Evolutionary conservation across 2,113 vertebrate genomes (phyloP).

Genomic region (Bettongia penicillata): DNA sequence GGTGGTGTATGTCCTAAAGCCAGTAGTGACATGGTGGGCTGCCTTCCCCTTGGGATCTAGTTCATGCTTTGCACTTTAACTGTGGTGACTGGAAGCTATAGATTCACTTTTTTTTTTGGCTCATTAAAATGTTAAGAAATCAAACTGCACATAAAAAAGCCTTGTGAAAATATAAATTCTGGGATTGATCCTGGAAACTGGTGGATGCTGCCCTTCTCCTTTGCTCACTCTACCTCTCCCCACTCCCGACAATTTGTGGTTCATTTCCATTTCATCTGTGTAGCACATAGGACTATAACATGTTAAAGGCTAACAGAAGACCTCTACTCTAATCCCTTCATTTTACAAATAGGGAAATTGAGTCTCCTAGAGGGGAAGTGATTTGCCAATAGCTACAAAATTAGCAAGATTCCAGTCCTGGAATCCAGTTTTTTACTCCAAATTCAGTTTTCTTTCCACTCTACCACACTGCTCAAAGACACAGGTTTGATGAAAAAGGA

Average conservation of each 20-base stretch:
- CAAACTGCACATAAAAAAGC: constrained; percentile 84
- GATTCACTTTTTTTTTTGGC: constrained; percentile 80
- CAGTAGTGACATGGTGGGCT: constrained; percentile 89
- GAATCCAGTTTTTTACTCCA: not conserved
- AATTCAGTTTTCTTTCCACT: not conserved
- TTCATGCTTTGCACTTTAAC: constrained; percentile 86
- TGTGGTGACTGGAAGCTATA: constrained; percentile 80
- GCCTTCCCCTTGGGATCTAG: constrained; percentile 79
- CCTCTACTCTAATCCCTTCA: not conserved
- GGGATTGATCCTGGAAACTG: constrained; percentile 82
- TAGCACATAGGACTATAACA: not conserved
- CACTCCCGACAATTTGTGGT: constrained; percentile 70
- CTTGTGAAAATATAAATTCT: constrained; percentile 83
- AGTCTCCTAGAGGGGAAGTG: not conserved
- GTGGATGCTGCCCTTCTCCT: constrained; percentile 10
- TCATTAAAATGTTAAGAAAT: constrained; percentile 88
- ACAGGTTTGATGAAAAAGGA: constrained; percentile 37
- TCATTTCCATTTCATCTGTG: constrained; percentile 78
- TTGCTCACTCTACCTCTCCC: constrained; percentile 29
- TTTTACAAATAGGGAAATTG: not conserved
- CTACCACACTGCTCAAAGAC: not conserved
- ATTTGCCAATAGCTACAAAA: not conserved
- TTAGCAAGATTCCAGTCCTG: not conserved
- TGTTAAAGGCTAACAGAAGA: not conserved
- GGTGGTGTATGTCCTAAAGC: constrained; percentile 92